Conservation (phyloP, 2,888 invertebrate genomes). For the Microdon myrmicae region DNA sequence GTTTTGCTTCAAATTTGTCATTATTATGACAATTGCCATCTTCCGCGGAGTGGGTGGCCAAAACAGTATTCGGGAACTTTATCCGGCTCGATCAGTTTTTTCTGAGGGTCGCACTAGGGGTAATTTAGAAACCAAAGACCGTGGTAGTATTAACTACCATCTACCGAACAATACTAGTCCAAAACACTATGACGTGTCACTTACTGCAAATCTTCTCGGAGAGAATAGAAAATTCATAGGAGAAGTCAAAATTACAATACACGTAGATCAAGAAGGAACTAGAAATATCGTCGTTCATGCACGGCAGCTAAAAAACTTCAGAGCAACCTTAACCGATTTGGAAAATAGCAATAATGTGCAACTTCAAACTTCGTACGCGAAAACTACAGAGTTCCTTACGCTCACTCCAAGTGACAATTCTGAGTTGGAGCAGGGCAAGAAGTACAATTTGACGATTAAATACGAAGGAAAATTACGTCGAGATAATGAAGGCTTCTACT, state of each 20-base stretch:
- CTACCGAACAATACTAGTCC: conserved; percentile 70
- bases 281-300: conserved; percentile 63
- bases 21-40: too few relatives aligned
- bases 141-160: conserved; percentile 63
- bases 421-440: conserved; percentile 26
- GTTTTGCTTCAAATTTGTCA: too few relatives aligned
- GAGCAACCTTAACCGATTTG: neutral
- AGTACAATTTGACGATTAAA: conserved; percentile 68
- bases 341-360: neutral
- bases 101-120: too few relatives aligned
- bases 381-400: conserved; percentile 16
- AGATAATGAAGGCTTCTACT: conserved; percentile 73
- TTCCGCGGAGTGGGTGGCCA: too few relatives aligned
- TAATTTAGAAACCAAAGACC: conserved; percentile 6
- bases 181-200: conserved; percentile 68
- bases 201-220: conserved; percentile 67
- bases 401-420: conserved; percentile 19
- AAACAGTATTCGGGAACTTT: too few relatives aligned
- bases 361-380: conserved; percentile 1
- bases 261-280: conserved; percentile 66
- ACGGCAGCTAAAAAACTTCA: conserved; percentile 16
- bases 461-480: conserved; percentile 70
- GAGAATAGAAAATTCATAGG: conserved; percentile 64
- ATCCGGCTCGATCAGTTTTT: too few relatives aligned
- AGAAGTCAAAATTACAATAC: conserved; percentile 67